Percentiles rank a stretch among this genome's conserved stretches.
phyloP scores from a whole-genome alignment of 2,113 vertebrate species.

The Henicopernis longicauda region DNA sequence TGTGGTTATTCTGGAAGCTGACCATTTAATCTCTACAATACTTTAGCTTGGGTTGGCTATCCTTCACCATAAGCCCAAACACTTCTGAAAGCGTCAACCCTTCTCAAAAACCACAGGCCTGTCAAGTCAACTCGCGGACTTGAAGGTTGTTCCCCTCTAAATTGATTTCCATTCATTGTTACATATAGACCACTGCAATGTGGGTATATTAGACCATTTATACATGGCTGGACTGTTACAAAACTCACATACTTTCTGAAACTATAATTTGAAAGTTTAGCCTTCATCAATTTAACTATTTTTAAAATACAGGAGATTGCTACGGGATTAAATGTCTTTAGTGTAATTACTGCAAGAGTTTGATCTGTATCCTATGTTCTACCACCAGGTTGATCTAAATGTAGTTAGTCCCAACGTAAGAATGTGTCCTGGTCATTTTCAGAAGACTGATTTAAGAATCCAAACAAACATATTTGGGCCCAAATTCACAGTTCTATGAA shows the following conservation, averaged over 20 bases:
- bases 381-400: not conserved
- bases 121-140: not conserved
- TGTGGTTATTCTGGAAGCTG: not conserved
- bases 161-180: not conserved
- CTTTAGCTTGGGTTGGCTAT: not conserved
- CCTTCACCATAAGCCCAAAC: not conserved
- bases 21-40: not conserved
- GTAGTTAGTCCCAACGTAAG: not conserved
- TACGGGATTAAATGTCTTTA: not conserved
- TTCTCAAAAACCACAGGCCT: not conserved
- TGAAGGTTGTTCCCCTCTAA: not conserved
- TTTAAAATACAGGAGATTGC: not conserved
- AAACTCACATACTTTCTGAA: not conserved
- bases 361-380: not conserved
- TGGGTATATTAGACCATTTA: not conserved
- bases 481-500: not conserved
- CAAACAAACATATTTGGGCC: not conserved
- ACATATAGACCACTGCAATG: not conserved
- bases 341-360: not conserved
- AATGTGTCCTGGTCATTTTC: fast-evolving
- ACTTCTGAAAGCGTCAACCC: not conserved
- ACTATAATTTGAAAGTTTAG: not conserved
- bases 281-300: not conserved
- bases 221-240: not conserved
- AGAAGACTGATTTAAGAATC: not conserved